Evolutionary conservation across 1,140 invertebrate genomes (phyloP).

Genomic region (Ips nitidus): DNA sequence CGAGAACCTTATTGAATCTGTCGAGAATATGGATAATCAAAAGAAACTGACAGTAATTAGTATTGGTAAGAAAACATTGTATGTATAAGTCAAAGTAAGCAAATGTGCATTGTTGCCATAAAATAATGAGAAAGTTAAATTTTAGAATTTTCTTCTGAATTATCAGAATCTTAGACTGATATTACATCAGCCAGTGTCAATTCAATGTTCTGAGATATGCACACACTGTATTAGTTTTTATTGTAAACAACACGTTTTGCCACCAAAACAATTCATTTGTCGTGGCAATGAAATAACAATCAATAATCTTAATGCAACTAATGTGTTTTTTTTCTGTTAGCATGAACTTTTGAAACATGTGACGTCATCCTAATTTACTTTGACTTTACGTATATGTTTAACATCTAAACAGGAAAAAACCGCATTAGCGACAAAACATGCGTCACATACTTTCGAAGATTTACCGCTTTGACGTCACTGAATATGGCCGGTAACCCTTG

Average conservation of each 20-base stretch:
- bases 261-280: no score
- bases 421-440: slow-evolving; percentile 46
- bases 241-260: no score
- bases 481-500: slow-evolving; percentile 83
- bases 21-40: slow-evolving; percentile 74
- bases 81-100: no score
- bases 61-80: slow-evolving; percentile 63
- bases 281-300: neutral
- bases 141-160: no score
- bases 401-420: slow-evolving; percentile 29
- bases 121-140: no score
- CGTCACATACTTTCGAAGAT: slow-evolving; percentile 76
- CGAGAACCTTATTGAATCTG: slow-evolving; percentile 76
- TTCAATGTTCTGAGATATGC: no score
- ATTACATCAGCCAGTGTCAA: no score
- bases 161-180: no score
- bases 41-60: slow-evolving; percentile 78
- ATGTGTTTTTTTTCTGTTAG: no score
- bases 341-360: neutral
- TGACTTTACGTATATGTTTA: neutral
- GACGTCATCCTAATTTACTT: neutral
- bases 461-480: slow-evolving; percentile 72
- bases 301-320: neutral
- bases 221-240: no score
- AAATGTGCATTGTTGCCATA: no score